Conservation (phyloP, 1,140 invertebrate genomes). For the Epicauta chinensis region DNA sequence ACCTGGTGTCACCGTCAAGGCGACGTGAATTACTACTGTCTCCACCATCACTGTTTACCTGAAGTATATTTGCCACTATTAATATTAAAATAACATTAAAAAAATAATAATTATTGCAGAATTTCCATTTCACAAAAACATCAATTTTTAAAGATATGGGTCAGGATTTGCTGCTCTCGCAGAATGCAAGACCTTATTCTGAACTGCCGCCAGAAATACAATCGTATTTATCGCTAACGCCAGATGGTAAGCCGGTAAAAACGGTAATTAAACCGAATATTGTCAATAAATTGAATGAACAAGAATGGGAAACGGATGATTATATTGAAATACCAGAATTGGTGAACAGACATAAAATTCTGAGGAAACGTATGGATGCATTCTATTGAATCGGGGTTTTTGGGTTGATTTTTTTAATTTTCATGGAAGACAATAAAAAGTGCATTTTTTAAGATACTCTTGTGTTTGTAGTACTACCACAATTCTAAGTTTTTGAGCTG, state of each 20-base stretch:
- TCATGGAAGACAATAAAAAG: too few species aligned
- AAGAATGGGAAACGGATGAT: slow-evolving; percentile 52
- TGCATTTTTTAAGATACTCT: too few species aligned
- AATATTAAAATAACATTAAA: background rate
- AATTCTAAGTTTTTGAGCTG: too few species aligned
- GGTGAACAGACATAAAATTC: slow-evolving; percentile 13
- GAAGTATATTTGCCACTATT: slow-evolving; percentile 49
- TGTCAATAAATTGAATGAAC: slow-evolving; percentile 32
- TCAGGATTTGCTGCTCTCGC: slow-evolving; percentile 50
- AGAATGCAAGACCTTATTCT: slow-evolving; percentile 50
- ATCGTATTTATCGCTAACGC: slow-evolving; percentile 54
- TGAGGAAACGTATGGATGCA: background rate
- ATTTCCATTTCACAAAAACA: slow-evolving; percentile 50
- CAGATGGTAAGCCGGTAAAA: slow-evolving; percentile 52
- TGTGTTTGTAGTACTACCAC: too few species aligned
- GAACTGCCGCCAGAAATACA: slow-evolving; percentile 46
- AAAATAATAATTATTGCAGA: slow-evolving; percentile 39
- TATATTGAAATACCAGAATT: slow-evolving; percentile 46
- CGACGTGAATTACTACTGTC: slow-evolving; percentile 61
- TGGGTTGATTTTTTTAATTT: too few species aligned
- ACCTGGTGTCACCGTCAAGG: slow-evolving; percentile 68
- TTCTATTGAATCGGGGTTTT: background rate
- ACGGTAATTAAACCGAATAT: slow-evolving; percentile 46
- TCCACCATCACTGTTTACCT: slow-evolving; percentile 65
- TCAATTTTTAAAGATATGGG: slow-evolving; percentile 41